Conservation (phyloP, 2,888 invertebrate species). For the Nipponacmea schrenckii region DNA sequence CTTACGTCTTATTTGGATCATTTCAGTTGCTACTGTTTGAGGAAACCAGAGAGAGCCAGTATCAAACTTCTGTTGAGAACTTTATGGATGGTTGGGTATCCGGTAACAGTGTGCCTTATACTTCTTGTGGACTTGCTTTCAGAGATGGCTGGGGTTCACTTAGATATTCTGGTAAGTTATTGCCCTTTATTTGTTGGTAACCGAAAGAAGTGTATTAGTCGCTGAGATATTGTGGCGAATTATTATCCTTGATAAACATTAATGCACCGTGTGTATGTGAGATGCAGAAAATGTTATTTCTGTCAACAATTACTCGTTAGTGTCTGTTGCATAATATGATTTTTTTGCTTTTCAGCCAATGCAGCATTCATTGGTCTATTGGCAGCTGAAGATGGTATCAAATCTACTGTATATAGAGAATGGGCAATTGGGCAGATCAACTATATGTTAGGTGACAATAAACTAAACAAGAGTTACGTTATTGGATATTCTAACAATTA, state of each 20-base stretch:
- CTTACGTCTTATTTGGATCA: too few relatives aligned
- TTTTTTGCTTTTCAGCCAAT: slow-evolving; percentile 41
- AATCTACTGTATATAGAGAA: slow-evolving; percentile 32
- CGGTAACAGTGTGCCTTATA: slow-evolving; percentile 45
- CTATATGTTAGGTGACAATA: slow-evolving; percentile 43
- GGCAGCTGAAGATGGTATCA: slow-evolving; percentile 50
- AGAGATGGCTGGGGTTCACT: slow-evolving; percentile 50
- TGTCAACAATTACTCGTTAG: too few relatives aligned
- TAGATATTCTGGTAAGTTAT: slow-evolving; percentile 45
- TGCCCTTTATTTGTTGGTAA: background rate
- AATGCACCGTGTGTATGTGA: too few relatives aligned
- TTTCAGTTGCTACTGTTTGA: slow-evolving; percentile 38
- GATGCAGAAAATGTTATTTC: too few relatives aligned
- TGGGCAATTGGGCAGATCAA: slow-evolving; percentile 57
- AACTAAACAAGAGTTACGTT: slow-evolving; percentile 46
- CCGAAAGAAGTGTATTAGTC: too few relatives aligned
- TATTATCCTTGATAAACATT: too few relatives aligned
- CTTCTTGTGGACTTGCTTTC: slow-evolving; percentile 53
- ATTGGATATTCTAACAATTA: slow-evolving; percentile 53
- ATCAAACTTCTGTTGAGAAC: slow-evolving; percentile 40
- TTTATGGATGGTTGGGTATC: slow-evolving; percentile 48
- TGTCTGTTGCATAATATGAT: too few relatives aligned
- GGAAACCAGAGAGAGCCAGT: slow-evolving; percentile 39
- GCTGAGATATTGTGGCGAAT: too few relatives aligned
- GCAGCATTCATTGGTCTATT: slow-evolving; percentile 51